phyloP scores from a whole-genome alignment of 2,113 vertebrate species.

The Alectura lathami region DNA sequence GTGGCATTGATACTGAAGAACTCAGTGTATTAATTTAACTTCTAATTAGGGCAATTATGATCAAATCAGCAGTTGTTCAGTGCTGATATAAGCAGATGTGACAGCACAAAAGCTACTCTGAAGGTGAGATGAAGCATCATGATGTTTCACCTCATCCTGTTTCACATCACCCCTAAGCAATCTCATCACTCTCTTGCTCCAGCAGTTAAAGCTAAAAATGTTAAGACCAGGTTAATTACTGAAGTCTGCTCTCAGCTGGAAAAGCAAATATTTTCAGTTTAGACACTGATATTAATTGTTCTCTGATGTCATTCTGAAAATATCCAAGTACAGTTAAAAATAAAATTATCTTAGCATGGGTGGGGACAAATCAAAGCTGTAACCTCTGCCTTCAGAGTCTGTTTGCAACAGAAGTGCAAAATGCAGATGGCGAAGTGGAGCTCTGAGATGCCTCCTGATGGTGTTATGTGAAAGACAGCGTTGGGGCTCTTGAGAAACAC shows the following conservation, averaged over 20 bases:
- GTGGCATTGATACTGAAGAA: conserved; percentile 18
- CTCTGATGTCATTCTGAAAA: not conserved
- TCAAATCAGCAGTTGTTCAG: conserved; percentile 64
- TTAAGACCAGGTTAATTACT: not conserved
- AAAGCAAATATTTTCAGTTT: not conserved
- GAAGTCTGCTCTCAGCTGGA: not conserved
- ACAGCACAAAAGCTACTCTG: conserved; percentile 53
- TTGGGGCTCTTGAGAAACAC: not conserved
- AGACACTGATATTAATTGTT: not conserved
- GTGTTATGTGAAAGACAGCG: not conserved
- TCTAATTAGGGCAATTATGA: conserved; percentile 57
- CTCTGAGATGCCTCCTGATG: not conserved
- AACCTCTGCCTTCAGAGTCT: not conserved
- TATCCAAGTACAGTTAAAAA: not conserved
- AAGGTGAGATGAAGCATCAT: conserved; percentile 44
- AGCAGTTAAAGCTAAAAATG: not conserved
- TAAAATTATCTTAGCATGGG: not conserved
- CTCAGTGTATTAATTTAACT: conserved; percentile 65
- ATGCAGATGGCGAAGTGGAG: not conserved
- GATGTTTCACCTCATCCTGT: conserved; percentile 3
- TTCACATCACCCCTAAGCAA: not conserved
- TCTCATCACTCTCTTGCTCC: not conserved
- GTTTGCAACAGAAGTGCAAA: not conserved
- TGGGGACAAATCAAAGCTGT: not conserved
- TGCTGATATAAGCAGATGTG: conserved; percentile 64